These are phyloP conservation scores for Lepidotrigona ventralis DNA, from an alignment of 1,140 invertebrate species.

Conservation along the genomic window DNA sequence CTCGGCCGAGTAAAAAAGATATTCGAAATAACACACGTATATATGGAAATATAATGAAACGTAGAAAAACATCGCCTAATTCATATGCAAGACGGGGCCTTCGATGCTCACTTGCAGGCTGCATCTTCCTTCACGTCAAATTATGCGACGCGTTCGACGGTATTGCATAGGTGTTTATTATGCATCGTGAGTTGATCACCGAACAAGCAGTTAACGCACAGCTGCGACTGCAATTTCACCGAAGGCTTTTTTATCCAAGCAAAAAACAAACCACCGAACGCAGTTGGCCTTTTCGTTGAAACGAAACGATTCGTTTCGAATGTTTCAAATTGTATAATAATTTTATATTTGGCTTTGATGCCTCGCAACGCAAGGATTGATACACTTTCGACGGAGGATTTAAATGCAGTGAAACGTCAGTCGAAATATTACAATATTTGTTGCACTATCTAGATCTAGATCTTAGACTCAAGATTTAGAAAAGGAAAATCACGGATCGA, in stretches of 20 bases:
- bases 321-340: not conserved
- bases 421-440: too few relatives aligned
- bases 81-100: not conserved
- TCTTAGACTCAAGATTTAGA: too few relatives aligned
- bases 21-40: not conserved
- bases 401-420: too few relatives aligned
- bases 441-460: too few relatives aligned
- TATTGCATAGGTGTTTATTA: conserved; percentile 21
- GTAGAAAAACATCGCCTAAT: conserved; percentile 1
- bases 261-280: not conserved
- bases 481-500: too few relatives aligned
- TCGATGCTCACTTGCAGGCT: conserved; percentile 5
- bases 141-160: conserved; percentile 9
- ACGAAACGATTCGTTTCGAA: not conserved
- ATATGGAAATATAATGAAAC: not conserved
- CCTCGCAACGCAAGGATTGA: too few relatives aligned
- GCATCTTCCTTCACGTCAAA: conserved; percentile 12
- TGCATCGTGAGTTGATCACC: conserved; percentile 26
- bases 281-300: not conserved
- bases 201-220: conserved; percentile 31
- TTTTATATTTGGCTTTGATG: too few relatives aligned
- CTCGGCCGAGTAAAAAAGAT: not conserved
- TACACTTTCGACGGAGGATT: too few relatives aligned
- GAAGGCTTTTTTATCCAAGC: not conserved
- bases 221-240: conserved; percentile 17